These are phyloP conservation scores for Coptodon bakossiorum DNA, from an alignment of 2,113 vertebrate genomes.

Conservation along the genomic window DNA sequence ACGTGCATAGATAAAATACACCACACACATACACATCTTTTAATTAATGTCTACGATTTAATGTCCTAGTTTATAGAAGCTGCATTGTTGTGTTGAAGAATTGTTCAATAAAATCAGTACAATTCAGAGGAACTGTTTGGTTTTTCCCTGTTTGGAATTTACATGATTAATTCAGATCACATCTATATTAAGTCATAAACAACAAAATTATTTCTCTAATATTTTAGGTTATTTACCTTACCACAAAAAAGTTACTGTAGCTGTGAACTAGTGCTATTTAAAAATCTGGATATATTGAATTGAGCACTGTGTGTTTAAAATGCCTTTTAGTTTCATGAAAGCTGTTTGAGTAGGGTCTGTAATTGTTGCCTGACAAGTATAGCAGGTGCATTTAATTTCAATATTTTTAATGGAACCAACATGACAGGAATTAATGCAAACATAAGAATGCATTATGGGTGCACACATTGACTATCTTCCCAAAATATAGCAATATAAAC, in stretches of 20 bases:
- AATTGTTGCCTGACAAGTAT: background rate
- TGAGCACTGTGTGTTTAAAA: background rate
- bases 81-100: background rate
- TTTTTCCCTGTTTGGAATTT: background rate
- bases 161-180: background rate
- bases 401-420: background rate
- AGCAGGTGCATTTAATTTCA: background rate
- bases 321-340: background rate
- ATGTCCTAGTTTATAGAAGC: background rate
- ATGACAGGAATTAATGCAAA: background rate
- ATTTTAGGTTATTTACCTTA: background rate
- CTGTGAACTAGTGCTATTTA: background rate
- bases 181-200: background rate
- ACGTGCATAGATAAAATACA: background rate
- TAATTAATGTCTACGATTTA: background rate
- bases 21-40: background rate
- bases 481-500: background rate
- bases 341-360: background rate
- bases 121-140: background rate
- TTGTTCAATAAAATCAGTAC: conserved; percentile 26
- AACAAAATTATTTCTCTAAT: background rate
- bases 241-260: background rate
- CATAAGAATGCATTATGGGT: background rate
- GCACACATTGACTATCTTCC: background rate
- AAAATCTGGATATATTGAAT: background rate